A percentile compares a stretch with the other conserved stretches of the same genome.
These are phyloP conservation scores for Palythoa caribaeorum DNA, from an alignment of 92 coral and sea anemone genomes.

Conservation along the genomic window DNA sequence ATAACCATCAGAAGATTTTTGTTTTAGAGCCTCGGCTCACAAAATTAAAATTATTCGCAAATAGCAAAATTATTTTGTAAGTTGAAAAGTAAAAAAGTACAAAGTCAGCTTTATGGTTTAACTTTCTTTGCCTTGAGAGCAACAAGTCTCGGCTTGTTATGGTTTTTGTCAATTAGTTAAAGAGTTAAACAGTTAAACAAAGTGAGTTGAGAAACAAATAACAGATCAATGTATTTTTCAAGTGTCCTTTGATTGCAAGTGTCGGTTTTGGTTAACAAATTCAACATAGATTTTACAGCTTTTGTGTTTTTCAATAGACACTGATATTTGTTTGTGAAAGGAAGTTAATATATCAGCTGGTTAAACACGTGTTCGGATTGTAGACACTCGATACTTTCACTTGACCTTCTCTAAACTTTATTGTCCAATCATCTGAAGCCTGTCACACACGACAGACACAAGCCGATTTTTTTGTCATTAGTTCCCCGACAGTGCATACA, in stretches of 20 bases:
- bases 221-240: not conserved
- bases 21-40: not conserved
- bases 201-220: not conserved
- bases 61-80: not conserved
- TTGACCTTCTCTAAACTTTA: constrained; percentile 20
- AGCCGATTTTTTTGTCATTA: not conserved
- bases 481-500: not conserved
- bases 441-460: not conserved
- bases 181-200: not conserved
- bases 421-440: not conserved
- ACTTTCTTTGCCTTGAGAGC: too few species aligned
- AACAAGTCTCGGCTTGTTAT: not conserved
- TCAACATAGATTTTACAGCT: not conserved
- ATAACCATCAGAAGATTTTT: not conserved
- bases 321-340: constrained; percentile 8
- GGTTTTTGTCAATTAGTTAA: not conserved
- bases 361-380: not conserved
- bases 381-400: not conserved
- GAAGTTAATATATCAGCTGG: not conserved
- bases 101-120: not conserved
- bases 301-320: not conserved
- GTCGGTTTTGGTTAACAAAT: not conserved
- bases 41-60: not conserved
- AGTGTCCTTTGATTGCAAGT: not conserved
- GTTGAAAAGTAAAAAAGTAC: not conserved